Base-by-base conservation (phyloP, 2,888 invertebrate genomes). In the Acanthosepion esculentum region DNA sequence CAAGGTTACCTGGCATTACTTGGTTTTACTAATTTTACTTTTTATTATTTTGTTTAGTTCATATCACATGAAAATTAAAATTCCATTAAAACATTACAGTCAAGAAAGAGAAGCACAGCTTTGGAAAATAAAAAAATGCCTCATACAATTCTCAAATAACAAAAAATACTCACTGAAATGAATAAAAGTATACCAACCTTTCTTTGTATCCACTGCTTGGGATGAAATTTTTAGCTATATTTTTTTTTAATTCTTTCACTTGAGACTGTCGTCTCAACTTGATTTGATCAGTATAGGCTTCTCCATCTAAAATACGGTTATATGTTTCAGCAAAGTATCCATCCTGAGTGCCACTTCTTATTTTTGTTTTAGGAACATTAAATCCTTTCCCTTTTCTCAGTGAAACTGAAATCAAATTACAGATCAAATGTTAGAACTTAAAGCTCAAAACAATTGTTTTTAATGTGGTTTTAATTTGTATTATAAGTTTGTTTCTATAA, bases 311-410 rank as follows among this genome's bases (percentile, higher is more conserved):
- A 0, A 97, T 96, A 59, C 97, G 96, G 18, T 95, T 95, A 96
- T 96, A 97, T 95, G 97, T 97, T 33, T 97, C 97, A 48, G 95
- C 95, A 95, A 97, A 97, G 95, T 97, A 97, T 2, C 97, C 97
- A 95, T 96, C 95, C 95, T 97, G 97, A 59, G 96, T 95, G 48
- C 97, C 97, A 91, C 97, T 96, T 95, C 96, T 96, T 15, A 95
- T 95, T 96, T 97, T 97, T 53, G 95, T 95, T 10, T 97, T 97
- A 33, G 97, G 97, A 91, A 97, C 97, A 20, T 97, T 95, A 95
- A 97, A 96, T 95, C 97, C 97, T 95, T 97, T 97, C 20, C 97
- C 97, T 95, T 97, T 97, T 41, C 96, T 95, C 59, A 97, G 97
- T 91, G 97, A 95, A 95, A 96, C 96, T 96, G 97, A 97, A 95